Base-by-base conservation (phyloP, 2,888 invertebrate species). In the Clitarchus hookeri region DNA sequence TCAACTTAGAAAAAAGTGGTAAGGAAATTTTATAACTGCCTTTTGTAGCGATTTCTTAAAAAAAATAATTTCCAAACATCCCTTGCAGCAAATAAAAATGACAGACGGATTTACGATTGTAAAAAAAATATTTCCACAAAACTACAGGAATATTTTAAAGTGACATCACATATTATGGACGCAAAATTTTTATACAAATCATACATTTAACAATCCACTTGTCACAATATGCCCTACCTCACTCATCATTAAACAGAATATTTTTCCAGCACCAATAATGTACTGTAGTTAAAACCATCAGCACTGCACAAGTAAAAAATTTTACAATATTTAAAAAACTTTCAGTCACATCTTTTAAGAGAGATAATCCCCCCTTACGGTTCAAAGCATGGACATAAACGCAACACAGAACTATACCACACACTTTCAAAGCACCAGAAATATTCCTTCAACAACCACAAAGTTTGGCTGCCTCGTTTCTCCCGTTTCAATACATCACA, bases 401-500 rank as follows among this genome's bases (percentile, higher is more conserved):
- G 19, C 65, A 65, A 19, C 65, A 65, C 65, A 65, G n/a, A 65
- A 65, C 65, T 65, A 65, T n/a, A 65, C 65, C 85, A 85, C 84
- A 82, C n/a, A 44, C 77, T 23, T 84, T 83, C 25, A 77, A 8
- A 83, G 77, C 78, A 44, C 85, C 80, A 25, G n/a, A 84, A 86
- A 44, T 84, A 86, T 78, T 48, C 36, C 77, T 79, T 44, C 85
- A 84, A 84, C 83, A 86, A 25, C 85, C 86, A 84, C 85, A 87
- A 83, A 86, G 80, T 77, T 86, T 78, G 86, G 87, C 87, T 87
- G 87, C 86, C 86, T 86, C 86, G 19, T n/a, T 86, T 86, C 86
- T 86, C 87, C 87, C 87, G 86, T 86, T 87, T 87, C 83, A 36
- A 26, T 86, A 86, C 85, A 87, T 87, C 87, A 87, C 87, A 87